Evolutionary conservation across 2,113 vertebrate genomes (phyloP).

Genomic region (Galbula dea): DNA sequence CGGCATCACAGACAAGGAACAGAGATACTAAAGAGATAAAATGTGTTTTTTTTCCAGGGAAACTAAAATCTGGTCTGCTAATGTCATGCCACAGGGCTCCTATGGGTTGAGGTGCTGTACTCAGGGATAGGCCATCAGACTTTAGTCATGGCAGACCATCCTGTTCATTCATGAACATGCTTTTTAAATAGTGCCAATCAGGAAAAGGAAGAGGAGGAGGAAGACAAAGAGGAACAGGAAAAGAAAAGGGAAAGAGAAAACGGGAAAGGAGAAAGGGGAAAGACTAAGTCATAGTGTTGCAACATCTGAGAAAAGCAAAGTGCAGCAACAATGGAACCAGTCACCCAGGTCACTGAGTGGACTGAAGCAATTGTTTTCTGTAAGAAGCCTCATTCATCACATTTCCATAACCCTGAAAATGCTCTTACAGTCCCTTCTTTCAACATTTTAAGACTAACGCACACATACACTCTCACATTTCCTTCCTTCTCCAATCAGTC

Average conservation of each 20-base stretch:
- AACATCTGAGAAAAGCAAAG: background rate
- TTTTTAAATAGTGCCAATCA: background rate
- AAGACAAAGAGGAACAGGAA: no score
- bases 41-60: background rate
- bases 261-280: background rate
- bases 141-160: background rate
- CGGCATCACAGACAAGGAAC: background rate
- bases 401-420: background rate
- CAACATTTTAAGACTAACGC: background rate
- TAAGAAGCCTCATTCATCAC: background rate
- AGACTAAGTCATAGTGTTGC: background rate
- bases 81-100: background rate
- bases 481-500: background rate
- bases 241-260: background rate
- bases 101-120: background rate
- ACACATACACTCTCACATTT: background rate
- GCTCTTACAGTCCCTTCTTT: background rate
- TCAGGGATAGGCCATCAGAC: accelerated
- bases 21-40: background rate
- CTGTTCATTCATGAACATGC: background rate
- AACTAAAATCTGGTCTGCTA: background rate
- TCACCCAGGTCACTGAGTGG: background rate
- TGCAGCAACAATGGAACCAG: background rate
- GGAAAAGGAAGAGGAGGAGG: background rate
- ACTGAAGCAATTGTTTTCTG: background rate